These are phyloP conservation scores for Onchidella celtica DNA, from an alignment of 2,888 invertebrate species.

Conservation along the genomic window DNA sequence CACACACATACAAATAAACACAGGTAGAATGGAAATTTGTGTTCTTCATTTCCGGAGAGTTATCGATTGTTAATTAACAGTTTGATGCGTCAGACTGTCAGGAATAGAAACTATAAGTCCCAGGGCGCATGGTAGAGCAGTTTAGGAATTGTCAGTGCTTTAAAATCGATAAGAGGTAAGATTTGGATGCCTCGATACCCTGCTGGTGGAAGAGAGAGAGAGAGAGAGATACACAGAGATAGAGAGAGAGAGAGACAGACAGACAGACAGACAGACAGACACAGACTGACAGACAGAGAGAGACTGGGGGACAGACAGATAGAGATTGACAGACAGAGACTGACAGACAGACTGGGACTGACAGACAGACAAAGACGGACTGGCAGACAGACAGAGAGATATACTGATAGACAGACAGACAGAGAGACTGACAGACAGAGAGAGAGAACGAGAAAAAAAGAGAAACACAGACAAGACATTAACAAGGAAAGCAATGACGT, in stretches of 20 bases:
- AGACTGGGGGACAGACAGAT: background rate
- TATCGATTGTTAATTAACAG: too few species aligned
- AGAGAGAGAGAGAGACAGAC: slow-evolving; percentile 16
- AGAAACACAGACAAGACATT: background rate
- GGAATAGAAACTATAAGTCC: too few species aligned
- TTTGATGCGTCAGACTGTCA: too few species aligned
- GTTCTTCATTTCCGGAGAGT: too few species aligned
- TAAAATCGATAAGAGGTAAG: too few species aligned
- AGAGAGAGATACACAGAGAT: background rate
- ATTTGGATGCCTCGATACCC: background rate
- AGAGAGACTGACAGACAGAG: background rate
- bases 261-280: slow-evolving; percentile 19
- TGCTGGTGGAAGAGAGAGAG: background rate
- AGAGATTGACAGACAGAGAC: slow-evolving; percentile 4
- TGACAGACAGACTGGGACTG: background rate
- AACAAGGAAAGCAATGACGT: too few species aligned
- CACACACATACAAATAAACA: too few species aligned
- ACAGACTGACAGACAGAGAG: background rate
- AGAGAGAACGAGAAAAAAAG: background rate
- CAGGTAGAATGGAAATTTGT: too few species aligned
- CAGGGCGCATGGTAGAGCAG: too few species aligned
- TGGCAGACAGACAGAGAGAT: slow-evolving; percentile 2
- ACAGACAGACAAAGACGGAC: background rate
- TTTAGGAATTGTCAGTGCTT: too few species aligned
- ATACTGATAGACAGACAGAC: background rate